Conservation (phyloP, 2,113 vertebrate genomes). For the Pachycephala philippinensis region DNA sequence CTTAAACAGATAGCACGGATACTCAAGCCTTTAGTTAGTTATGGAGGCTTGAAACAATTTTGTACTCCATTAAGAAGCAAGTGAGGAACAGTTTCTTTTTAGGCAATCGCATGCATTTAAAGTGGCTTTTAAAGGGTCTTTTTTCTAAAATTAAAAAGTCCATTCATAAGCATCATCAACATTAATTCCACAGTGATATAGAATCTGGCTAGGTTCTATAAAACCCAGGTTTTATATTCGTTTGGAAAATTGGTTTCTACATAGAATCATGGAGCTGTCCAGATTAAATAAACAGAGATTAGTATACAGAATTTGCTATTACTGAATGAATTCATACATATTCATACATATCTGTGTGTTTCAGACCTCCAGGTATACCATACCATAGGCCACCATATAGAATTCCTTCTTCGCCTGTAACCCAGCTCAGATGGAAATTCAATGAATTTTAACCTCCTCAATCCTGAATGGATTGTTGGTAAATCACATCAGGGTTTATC, state of each 20-base stretch:
- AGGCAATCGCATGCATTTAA: background rate
- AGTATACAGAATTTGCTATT: background rate
- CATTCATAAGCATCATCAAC: background rate
- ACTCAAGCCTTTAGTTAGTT: background rate
- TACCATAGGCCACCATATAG: background rate
- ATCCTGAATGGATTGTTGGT: background rate
- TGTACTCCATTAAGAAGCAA: background rate
- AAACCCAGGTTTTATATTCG: background rate
- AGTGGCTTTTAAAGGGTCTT: background rate
- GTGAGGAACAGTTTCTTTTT: background rate
- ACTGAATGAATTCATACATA: background rate
- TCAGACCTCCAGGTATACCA: background rate
- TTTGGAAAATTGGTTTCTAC: background rate
- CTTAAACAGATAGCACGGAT: background rate
- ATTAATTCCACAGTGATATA: background rate
- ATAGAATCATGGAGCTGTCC: background rate
- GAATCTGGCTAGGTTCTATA: background rate
- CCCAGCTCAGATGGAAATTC: background rate
- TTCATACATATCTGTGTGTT: background rate
- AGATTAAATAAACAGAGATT: background rate
- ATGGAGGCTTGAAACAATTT: background rate
- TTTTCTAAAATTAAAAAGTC: background rate
- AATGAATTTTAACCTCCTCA: background rate
- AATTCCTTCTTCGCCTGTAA: background rate
- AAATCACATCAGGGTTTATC: background rate